Evolutionary conservation across 2,797 vertebrate species (phyloP).

Genomic region (Chrysocyon brachyurus): DNA sequence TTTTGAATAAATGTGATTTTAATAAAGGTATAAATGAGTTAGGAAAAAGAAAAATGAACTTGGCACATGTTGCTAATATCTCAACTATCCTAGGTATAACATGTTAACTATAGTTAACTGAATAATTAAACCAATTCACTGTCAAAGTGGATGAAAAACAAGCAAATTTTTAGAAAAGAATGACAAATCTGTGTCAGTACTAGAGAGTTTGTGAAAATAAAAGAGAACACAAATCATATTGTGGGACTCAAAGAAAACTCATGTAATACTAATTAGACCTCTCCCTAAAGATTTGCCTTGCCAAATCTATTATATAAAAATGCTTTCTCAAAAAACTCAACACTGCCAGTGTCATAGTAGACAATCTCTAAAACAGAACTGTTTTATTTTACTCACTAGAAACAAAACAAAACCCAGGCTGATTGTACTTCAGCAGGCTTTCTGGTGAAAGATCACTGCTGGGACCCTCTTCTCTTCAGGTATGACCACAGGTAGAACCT

Average conservation of each 20-base stretch:
- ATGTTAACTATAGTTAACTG: background rate
- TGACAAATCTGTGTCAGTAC: background rate
- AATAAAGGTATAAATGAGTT: conserved; percentile 19
- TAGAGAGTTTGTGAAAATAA: conserved; percentile 19
- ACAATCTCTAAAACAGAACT: background rate
- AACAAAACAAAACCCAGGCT: conserved; percentile 49
- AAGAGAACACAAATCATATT: conserved; percentile 47
- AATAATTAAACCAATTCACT: conserved; percentile 59
- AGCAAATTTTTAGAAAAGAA: conserved; percentile 49
- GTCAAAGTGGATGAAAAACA: background rate
- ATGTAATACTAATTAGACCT: conserved; percentile 4
- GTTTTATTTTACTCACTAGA: conserved; percentile 40
- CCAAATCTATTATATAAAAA: conserved; percentile 29
- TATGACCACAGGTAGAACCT: background rate
- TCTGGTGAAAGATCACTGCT: background rate
- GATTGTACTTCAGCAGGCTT: conserved; percentile 18
- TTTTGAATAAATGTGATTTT: conserved; percentile 59
- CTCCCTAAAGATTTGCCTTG: conserved; percentile 5
- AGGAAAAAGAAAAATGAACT: conserved; percentile 36
- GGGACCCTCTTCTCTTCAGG: background rate
- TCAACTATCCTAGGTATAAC: conserved; percentile 2
- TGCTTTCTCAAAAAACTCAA: conserved; percentile 38
- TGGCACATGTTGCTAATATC: conserved; percentile 12
- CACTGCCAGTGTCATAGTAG: background rate
- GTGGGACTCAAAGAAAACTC: background rate